Percentiles rank a stretch among this genome's conserved stretches.
Conservation (phyloP, 2,888 invertebrate species). For the Fabriciana adippe region DNA sequence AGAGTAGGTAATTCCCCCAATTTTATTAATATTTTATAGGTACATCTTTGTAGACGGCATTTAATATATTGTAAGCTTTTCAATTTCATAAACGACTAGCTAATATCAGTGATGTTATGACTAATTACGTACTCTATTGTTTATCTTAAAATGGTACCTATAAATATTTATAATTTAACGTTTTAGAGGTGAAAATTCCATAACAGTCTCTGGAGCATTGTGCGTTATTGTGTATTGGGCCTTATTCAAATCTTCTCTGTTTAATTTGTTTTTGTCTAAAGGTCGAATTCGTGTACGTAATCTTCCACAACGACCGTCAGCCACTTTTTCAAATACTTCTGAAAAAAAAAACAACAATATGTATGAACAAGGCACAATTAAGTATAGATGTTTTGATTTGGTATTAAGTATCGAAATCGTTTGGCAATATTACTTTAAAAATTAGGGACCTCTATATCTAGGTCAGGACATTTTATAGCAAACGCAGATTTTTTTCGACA, state of each 20-base stretch:
- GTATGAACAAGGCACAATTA: no score
- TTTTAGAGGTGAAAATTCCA: slow-evolving; percentile 55
- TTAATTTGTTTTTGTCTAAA: slow-evolving; percentile 62
- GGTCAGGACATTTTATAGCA: no score
- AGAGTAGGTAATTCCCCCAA: no score
- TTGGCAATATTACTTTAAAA: no score
- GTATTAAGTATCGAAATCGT: no score
- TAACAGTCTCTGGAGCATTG: slow-evolving; percentile 54
- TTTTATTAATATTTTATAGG: no score
- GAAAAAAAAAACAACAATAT: slow-evolving; percentile 44
- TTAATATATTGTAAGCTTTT: no score
- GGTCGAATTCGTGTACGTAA: slow-evolving; percentile 71
- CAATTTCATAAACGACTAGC: no score
- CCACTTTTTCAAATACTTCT: slow-evolving; percentile 67
- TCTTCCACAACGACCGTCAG: slow-evolving; percentile 69
- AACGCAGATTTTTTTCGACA: no score
- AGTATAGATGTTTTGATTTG: no score
- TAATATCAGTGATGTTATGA: background rate
- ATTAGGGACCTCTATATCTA: no score
- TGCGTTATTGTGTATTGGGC: slow-evolving; percentile 66
- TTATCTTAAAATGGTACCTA: background rate
- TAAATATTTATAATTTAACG: slow-evolving; percentile 28
- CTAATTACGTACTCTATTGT: background rate
- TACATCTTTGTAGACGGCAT: no score
- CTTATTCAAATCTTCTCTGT: slow-evolving; percentile 64